Percentiles rank a stretch among this genome's conserved stretches.
Evolutionary conservation across 2,113 vertebrate species (phyloP).

Genomic region (Rhinoderma darwinii): DNA sequence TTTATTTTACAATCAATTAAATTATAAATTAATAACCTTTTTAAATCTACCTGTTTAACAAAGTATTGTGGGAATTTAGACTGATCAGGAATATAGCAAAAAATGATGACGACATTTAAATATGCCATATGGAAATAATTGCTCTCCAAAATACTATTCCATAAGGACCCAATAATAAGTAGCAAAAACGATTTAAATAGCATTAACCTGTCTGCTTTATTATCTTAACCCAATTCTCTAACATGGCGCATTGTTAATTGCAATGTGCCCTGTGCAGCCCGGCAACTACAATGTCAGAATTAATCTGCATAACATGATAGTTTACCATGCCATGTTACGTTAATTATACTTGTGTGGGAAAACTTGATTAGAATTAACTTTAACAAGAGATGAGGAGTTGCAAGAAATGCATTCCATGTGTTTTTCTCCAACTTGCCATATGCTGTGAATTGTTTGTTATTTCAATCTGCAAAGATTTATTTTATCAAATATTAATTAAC

Average conservation of each 20-base stretch:
- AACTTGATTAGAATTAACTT: slow-evolving; percentile 40
- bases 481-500: slow-evolving; percentile 20
- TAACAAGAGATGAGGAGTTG: neutral
- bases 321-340: slow-evolving; percentile 33
- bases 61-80: neutral
- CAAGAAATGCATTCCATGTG: neutral
- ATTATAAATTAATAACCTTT: neutral
- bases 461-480: neutral
- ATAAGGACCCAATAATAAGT: slow-evolving; percentile 15
- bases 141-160: slow-evolving; percentile 19
- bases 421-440: neutral
- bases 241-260: slow-evolving; percentile 33
- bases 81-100: neutral
- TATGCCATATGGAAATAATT: neutral
- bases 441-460: slow-evolving; percentile 9
- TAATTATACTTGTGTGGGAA: slow-evolving; percentile 26
- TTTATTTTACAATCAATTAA: neutral
- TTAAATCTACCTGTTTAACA: neutral
- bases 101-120: neutral
- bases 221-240: slow-evolving; percentile 46
- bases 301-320: slow-evolving; percentile 37
- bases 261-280: slow-evolving; percentile 33
- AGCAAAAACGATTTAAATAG: slow-evolving; percentile 30
- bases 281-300: slow-evolving; percentile 32
- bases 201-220: slow-evolving; percentile 48